A percentile compares a stretch with the other conserved stretches of the same genome.
These are phyloP conservation scores for Toxostoma redivivum DNA, from an alignment of 2,113 vertebrate species.

Conservation along the genomic window DNA sequence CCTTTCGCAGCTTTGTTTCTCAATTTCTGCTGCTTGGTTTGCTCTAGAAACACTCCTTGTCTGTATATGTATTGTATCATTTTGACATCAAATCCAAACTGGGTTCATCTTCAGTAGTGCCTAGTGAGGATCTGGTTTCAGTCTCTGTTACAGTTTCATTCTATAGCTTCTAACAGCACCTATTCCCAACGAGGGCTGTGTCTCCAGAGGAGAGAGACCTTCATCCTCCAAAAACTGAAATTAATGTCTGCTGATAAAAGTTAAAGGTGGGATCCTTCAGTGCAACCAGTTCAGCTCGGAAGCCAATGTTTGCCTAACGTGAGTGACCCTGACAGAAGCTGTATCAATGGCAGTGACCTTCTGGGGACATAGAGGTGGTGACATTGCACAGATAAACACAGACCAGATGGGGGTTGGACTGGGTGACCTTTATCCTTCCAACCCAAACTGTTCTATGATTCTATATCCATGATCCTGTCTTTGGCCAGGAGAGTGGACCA, in stretches of 20 bases:
- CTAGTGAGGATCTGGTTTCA: not conserved
- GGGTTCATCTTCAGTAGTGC: not conserved
- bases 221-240: not conserved
- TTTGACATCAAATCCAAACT: not conserved
- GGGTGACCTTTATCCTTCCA: not conserved
- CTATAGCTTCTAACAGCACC: not conserved
- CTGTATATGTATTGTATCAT: not conserved
- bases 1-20: not conserved
- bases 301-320: not conserved
- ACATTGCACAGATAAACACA: not conserved
- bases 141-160: not conserved
- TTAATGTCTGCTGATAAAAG: not conserved
- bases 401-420: not conserved
- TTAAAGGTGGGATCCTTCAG: not conserved
- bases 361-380: not conserved
- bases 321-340: not conserved
- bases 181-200: fast-evolving
- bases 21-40: not conserved
- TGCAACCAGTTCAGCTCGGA: not conserved
- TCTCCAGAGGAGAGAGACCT: not conserved
- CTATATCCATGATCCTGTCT: not conserved
- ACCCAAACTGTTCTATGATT: not conserved
- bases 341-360: not conserved
- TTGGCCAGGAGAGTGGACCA: not conserved
- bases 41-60: not conserved